Conservation (phyloP, 2,888 invertebrate species). For the Ganaspis brasiliensis region DNA sequence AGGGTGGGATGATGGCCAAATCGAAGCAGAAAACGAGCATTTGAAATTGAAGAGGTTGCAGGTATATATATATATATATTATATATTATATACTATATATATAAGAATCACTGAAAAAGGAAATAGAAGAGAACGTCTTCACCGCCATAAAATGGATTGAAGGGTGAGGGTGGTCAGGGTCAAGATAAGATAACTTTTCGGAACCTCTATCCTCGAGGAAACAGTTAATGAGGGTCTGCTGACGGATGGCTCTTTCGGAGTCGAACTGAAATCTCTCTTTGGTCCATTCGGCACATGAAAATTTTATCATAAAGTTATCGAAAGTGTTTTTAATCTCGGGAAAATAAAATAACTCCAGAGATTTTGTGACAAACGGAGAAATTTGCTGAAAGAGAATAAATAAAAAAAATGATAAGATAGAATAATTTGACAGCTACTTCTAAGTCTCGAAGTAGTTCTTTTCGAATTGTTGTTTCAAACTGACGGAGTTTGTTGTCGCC, state of each 20-base stretch:
- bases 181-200: slow-evolving; percentile 73
- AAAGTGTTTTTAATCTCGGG: background rate
- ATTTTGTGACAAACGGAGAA: too few species aligned
- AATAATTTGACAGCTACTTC: too few species aligned
- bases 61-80: background rate
- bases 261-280: background rate
- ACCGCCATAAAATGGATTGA: slow-evolving; percentile 23
- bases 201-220: slow-evolving; percentile 71
- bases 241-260: slow-evolving; percentile 65
- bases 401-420: too few species aligned
- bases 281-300: background rate
- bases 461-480: background rate
- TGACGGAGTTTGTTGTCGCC: background rate
- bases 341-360: background rate
- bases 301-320: slow-evolving; percentile 7
- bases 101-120: background rate
- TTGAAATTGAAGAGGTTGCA: background rate
- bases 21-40: slow-evolving; percentile 42
- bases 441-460: too few species aligned
- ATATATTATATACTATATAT: background rate
- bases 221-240: slow-evolving; percentile 75
- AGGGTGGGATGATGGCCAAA: slow-evolving; percentile 47
- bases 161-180: slow-evolving; percentile 62
- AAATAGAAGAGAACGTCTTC: background rate
- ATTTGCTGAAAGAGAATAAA: too few species aligned